These are phyloP conservation scores for Caenorhabditis auriculariae DNA, from an alignment of 2,888 invertebrate genomes.

Conservation along the genomic window DNA sequence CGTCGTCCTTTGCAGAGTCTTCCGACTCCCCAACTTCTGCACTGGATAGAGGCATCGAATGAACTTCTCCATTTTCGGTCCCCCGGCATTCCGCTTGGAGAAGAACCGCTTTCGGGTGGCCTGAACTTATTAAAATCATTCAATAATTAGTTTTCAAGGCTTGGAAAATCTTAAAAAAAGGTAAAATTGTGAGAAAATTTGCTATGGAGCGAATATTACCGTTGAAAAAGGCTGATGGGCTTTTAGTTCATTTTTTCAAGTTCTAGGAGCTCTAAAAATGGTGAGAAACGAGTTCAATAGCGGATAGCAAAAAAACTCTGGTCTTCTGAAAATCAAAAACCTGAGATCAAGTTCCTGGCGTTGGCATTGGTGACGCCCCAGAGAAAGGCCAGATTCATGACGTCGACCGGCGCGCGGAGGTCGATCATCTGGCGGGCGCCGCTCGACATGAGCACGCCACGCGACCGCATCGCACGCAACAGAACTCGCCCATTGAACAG, in stretches of 20 bases:
- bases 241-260: background rate
- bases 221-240: background rate
- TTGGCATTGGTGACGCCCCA: slow-evolving; percentile 45
- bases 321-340: slow-evolving; percentile 12
- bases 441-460: slow-evolving; percentile 51
- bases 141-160: background rate
- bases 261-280: too few species aligned
- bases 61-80: slow-evolving; percentile 54
- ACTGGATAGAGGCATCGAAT: slow-evolving; percentile 25
- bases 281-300: too few species aligned
- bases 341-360: slow-evolving; percentile 48
- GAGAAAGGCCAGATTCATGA: slow-evolving; percentile 58
- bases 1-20: background rate
- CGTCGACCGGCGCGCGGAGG: slow-evolving; percentile 61
- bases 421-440: slow-evolving; percentile 48
- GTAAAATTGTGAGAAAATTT: background rate
- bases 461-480: slow-evolving; percentile 30
- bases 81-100: slow-evolving; percentile 52
- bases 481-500: slow-evolving; percentile 48
- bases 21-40: slow-evolving; percentile 3
- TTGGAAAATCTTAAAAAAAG: background rate
- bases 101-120: slow-evolving; percentile 45
- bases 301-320: background rate
- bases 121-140: slow-evolving; percentile 24
- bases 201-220: background rate